A percentile compares a stretch with the other conserved stretches of the same genome.
phyloP scores from a whole-genome alignment of 2,113 vertebrate genomes.

The Hipposideros armiger region DNA sequence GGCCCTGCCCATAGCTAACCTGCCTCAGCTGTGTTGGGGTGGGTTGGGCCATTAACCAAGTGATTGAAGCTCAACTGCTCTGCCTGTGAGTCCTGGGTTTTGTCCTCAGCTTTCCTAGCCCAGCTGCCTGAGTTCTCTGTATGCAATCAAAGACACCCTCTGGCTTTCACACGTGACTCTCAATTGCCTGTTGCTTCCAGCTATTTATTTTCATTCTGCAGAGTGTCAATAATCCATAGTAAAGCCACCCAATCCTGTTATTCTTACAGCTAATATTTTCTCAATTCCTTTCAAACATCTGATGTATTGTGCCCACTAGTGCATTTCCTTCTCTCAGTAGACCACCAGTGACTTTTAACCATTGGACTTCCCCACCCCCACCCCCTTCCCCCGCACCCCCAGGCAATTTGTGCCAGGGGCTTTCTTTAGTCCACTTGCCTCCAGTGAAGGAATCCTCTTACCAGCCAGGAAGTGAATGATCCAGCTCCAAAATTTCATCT shows the following conservation, averaged over 20 bases:
- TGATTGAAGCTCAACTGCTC: neutral
- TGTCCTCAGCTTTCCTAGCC: neutral
- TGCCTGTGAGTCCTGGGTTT: neutral
- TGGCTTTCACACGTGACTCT: slow-evolving; percentile 61
- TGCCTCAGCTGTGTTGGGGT: neutral
- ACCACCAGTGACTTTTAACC: neutral
- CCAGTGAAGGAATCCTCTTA: neutral
- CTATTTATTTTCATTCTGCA: slow-evolving; percentile 60
- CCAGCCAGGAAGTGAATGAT: neutral
- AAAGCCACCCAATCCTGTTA: neutral
- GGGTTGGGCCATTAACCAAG: neutral
- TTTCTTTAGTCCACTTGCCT: neutral
- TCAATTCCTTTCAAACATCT: neutral
- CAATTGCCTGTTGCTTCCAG: neutral
- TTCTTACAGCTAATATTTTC: neutral
- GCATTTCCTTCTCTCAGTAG: neutral
- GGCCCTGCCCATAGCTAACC: neutral
- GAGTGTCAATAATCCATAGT: slow-evolving; percentile 42
- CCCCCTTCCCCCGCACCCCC: too few species aligned
- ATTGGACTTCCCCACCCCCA: neutral
- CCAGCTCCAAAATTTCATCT: neutral
- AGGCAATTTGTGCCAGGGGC: neutral
- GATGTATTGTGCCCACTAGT: neutral
- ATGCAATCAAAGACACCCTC: neutral
- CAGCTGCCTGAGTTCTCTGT: neutral